Evolutionary conservation across 2,888 invertebrate genomes (phyloP).

Genomic region (Xestobium rufovillosum): DNA sequence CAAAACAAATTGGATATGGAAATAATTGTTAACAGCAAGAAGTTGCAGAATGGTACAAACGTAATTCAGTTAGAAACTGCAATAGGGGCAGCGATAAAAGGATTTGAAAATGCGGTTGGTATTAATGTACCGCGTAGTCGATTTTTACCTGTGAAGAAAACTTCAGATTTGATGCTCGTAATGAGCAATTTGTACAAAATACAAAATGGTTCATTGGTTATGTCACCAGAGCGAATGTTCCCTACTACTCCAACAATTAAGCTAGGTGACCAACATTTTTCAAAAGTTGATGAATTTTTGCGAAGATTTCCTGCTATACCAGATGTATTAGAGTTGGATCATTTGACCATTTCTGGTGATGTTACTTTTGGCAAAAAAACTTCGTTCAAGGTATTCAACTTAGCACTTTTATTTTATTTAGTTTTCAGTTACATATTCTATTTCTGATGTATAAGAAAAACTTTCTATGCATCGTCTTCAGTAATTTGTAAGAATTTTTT

Average conservation of each 20-base stretch:
- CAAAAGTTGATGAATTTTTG: constrained; percentile 87
- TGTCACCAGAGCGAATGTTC: constrained; percentile 75
- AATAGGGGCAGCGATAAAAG: constrained; percentile 57
- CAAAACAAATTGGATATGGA: constrained; percentile 55
- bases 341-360: constrained; percentile 93
- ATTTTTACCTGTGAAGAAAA: constrained; percentile 58
- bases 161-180: constrained; percentile 50
- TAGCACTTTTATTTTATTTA: no score
- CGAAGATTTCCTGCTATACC: constrained; percentile 86
- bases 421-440: no score
- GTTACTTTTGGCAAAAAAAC: no score
- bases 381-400: no score
- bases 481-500: no score
- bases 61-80: constrained; percentile 58
- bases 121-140: constrained; percentile 54
- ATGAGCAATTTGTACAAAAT: constrained; percentile 57
- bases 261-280: constrained; percentile 85
- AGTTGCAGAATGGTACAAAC: constrained; percentile 51
- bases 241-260: constrained; percentile 91
- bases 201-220: background rate
- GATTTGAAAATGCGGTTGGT: constrained; percentile 52
- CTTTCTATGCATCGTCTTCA: no score
- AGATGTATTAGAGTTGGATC: constrained; percentile 88
- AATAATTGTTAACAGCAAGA: constrained; percentile 55
- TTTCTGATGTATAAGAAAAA: no score